These are phyloP conservation scores for Karalla daura DNA, from an alignment of 2,797 vertebrate species.

Conservation along the genomic window DNA sequence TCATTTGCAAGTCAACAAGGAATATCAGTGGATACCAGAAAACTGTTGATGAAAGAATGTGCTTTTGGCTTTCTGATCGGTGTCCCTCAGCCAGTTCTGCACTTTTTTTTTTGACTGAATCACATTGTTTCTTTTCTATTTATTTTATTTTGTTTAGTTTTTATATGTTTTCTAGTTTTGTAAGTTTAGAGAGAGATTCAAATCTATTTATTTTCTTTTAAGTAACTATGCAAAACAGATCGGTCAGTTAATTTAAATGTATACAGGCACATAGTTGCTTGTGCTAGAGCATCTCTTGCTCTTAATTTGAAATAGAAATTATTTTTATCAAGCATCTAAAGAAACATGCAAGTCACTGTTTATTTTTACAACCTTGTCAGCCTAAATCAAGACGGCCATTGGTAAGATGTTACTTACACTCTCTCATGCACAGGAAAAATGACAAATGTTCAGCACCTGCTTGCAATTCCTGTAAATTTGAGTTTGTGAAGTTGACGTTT, in stretches of 20 bases:
- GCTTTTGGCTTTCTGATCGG: constrained; percentile 13
- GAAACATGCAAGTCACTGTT: not conserved
- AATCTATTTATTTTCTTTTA: constrained; percentile 67
- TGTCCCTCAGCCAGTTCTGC: constrained; percentile 24
- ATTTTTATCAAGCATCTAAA: not conserved
- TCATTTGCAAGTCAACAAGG: constrained; percentile 8
- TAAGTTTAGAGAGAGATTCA: not conserved
- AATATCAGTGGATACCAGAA: constrained; percentile 22
- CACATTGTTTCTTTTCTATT: constrained; percentile 46
- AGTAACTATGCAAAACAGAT: constrained; percentile 21
- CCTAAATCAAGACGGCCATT: not conserved
- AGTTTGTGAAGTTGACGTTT: not conserved
- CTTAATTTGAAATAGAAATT: constrained; percentile 3
- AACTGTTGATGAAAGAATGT: not conserved
- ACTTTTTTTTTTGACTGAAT: constrained; percentile 56
- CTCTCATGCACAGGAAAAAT: not conserved
- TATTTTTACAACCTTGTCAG: not conserved
- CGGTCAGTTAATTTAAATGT: constrained; percentile 3
- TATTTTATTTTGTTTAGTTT: constrained; percentile 50
- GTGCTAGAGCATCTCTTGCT: constrained; percentile 10
- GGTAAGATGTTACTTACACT: not conserved
- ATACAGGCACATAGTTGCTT: constrained; percentile 33
- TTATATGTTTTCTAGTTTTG: not conserved
- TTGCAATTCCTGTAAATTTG: not conserved
- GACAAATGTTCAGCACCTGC: not conserved